Base-by-base conservation (phyloP, 2,888 invertebrate genomes). In the Carcina quercana region DNA sequence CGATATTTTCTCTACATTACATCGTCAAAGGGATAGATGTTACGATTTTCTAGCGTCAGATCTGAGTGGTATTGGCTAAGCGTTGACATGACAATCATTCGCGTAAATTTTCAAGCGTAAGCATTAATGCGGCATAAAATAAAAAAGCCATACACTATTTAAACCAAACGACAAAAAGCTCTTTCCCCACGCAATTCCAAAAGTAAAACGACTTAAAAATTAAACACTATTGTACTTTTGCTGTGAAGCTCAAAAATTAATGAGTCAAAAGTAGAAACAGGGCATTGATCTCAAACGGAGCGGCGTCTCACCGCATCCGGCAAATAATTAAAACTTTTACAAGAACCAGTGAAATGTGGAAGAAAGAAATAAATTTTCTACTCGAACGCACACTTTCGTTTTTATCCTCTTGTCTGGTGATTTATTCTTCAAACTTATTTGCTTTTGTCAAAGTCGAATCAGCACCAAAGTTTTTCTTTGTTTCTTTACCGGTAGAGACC, bases 251-350 rank as follows among this genome's bases (percentile, higher is more conserved):
- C 53, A 49, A 57, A 55, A 62, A 53, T 50, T 53, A 58, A 55
- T 54, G 47, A 59, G 50, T 50, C 54, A 55, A 59, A 50, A 45
- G 42, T 51, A 53, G 49, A 51, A 43, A 51, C 57, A 54, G 58
- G 47, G 51, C 63, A 65, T 69, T 67, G 65, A 66, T 69, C 64
- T 59, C 50, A 55, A 65, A 53, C 54, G 51, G 43, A 59, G 53
- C 59, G 57, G 52, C 57, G 54, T 51, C 59, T 42, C 54, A 50
- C 58, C 59, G 60, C 68, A 74, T 76, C 75, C 71, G 74, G 66
- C 65, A 62, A 75, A 75, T 75, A 78, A 79, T 78, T 78, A 78
- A 75, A 78, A 75, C 61, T 74, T 74, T 64, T 62, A 64, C 66
- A 69, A 71, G 66, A 75, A 58, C 56, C 66, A 69, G 51, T 62